phyloP scores from a whole-genome alignment of 2,797 vertebrate species.

The Trematomus bernacchii region DNA sequence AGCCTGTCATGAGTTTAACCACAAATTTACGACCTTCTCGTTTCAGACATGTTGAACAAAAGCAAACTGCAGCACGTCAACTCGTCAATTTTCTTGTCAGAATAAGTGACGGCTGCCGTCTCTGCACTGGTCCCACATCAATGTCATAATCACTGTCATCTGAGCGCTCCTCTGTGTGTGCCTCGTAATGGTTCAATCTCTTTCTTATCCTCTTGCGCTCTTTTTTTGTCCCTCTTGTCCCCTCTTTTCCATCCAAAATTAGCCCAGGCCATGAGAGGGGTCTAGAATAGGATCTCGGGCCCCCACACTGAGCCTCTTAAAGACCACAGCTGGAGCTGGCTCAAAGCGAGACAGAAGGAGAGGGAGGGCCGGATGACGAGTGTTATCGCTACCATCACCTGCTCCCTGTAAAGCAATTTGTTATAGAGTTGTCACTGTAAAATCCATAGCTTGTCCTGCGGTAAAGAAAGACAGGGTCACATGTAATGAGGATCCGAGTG shows the following conservation, averaged over 20 bases:
- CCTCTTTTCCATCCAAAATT: conserved; percentile 66
- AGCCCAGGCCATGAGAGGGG: conserved; percentile 66
- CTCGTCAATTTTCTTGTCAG: background rate
- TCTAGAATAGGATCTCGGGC: conserved; percentile 66
- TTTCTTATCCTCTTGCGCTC: conserved; percentile 12
- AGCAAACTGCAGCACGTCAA: conserved; percentile 5
- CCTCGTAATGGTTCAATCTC: background rate
- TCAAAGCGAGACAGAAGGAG: conserved; percentile 49
- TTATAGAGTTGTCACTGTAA: conserved; percentile 82
- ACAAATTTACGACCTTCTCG: conserved; percentile 50
- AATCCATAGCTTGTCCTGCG: conserved; percentile 75
- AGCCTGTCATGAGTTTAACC: conserved; percentile 44
- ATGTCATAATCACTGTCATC: conserved; percentile 6
- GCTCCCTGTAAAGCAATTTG: conserved; percentile 81
- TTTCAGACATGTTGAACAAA: conserved; percentile 12
- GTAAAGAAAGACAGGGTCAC: conserved; percentile 79
- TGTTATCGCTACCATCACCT: conserved; percentile 73
- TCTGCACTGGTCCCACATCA: background rate
- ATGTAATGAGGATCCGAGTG: conserved; percentile 70
- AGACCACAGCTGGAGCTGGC: conserved; percentile 79
- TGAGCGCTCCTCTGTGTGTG: conserved; percentile 2
- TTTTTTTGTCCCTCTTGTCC: conserved; percentile 31
- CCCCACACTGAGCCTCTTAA: conserved; percentile 56
- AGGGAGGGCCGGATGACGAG: conserved; percentile 54
- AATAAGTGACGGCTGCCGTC: background rate